A percentile compares a stretch with the other conserved stretches of the same genome.
Conservation (phyloP, 2,113 vertebrate species). For the Alligator sinensis region DNA sequence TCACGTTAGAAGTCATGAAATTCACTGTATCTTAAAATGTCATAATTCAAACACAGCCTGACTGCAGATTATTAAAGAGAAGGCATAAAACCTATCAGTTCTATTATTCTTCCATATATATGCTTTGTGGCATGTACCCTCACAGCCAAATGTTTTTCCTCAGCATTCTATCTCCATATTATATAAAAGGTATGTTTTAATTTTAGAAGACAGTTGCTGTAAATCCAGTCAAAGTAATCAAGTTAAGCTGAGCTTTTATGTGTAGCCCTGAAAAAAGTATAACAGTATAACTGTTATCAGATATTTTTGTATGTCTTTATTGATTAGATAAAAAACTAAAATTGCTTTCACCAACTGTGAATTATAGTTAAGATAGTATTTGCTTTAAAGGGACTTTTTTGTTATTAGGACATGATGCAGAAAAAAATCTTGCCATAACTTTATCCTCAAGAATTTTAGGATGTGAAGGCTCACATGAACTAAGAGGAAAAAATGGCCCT, state of each 20-base stretch:
- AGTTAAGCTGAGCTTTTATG: constrained; percentile 12
- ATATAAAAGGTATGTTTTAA: not conserved
- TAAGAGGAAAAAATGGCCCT: not conserved
- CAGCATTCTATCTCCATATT: not conserved
- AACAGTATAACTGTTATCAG: not conserved
- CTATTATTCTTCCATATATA: not conserved
- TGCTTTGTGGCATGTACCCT: not conserved
- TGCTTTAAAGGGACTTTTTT: not conserved
- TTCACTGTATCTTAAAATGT: not conserved
- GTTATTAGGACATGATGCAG: not conserved
- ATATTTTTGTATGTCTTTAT: not conserved
- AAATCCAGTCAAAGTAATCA: not conserved
- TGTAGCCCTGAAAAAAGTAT: constrained; percentile 1
- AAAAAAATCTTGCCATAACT: not conserved
- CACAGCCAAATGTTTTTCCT: not conserved
- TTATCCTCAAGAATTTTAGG: not conserved
- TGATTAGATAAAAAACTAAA: not conserved
- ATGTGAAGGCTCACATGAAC: not conserved
- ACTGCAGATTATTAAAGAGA: not conserved
- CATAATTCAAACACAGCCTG: not conserved
- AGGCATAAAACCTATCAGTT: not conserved
- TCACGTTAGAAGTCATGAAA: not conserved
- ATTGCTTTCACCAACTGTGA: not conserved
- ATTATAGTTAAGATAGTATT: not conserved
- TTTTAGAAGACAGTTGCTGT: constrained; percentile 19